phyloP scores from a whole-genome alignment of 2,113 vertebrate species.

The Malurus elegans region DNA sequence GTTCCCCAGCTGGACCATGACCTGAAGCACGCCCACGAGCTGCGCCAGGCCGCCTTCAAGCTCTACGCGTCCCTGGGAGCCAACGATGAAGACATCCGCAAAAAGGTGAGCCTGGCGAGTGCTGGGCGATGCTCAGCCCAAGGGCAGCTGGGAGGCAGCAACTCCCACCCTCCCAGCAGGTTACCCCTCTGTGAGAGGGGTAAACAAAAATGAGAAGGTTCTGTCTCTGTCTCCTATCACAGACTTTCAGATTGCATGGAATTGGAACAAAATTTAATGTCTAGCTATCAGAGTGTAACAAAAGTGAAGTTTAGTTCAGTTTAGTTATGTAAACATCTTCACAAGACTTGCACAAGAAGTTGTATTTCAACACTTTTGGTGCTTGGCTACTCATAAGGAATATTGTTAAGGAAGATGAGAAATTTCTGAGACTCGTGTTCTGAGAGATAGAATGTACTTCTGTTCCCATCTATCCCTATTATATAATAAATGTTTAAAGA shows the following conservation, averaged over 20 bases:
- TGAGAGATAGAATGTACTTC: neutral
- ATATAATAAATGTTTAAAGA: neutral
- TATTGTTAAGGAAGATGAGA: conserved; percentile 21
- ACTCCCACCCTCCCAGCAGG: neutral
- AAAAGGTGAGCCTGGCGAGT: conserved; percentile 83
- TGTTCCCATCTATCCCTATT: neutral
- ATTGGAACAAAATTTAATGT: conserved; percentile 36
- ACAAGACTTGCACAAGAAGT: conserved; percentile 23
- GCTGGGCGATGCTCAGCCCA: neutral
- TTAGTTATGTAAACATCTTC: conserved; percentile 40
- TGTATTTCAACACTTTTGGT: conserved; percentile 41
- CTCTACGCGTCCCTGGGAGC: conserved; percentile 97
- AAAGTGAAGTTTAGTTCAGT: conserved; percentile 48
- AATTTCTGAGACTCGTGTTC: neutral
- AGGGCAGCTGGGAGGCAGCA: neutral
- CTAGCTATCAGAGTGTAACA: neutral
- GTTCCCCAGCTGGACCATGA: conserved; percentile 91
- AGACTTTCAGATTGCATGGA: conserved; percentile 27
- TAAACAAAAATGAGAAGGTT: conserved; percentile 22
- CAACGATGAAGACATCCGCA: conserved; percentile 98
- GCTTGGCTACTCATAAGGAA: neutral
- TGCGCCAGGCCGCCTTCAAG: conserved; percentile 98
- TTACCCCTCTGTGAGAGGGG: neutral
- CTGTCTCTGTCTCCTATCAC: neutral
- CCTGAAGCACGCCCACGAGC: conserved; percentile 96